phyloP scores from a whole-genome alignment of 2,888 invertebrate genomes.

The Agrenia bidenticulata region DNA sequence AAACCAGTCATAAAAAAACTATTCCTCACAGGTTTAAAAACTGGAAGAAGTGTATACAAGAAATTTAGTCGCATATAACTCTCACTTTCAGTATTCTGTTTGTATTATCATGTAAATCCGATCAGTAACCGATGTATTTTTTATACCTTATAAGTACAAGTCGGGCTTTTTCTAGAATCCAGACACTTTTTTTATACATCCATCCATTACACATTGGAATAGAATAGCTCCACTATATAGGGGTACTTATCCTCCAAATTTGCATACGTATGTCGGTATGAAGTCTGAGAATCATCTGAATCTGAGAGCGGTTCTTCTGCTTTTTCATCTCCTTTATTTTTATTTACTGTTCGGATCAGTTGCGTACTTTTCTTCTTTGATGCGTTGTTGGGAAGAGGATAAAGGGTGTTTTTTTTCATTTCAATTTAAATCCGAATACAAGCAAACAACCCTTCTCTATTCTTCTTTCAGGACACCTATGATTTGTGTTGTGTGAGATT shows the following conservation, averaged over 20 bases:
- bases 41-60: not conserved
- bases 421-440: constrained; percentile 11
- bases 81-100: constrained; percentile 3
- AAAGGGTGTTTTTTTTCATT: not conserved
- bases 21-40: too few relatives aligned
- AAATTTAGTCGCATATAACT: not conserved
- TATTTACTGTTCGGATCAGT: constrained; percentile 27
- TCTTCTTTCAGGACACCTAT: constrained; percentile 2
- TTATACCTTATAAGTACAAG: too few relatives aligned
- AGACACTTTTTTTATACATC: not conserved
- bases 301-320: not conserved
- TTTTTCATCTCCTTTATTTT: constrained; percentile 2
- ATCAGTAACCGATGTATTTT: constrained; percentile 22
- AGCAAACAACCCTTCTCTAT: constrained; percentile 6
- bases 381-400: not conserved
- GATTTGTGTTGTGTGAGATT: constrained; percentile 1
- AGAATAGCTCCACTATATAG: not conserved
- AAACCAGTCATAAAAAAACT: too few relatives aligned
- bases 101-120: constrained; percentile 40
- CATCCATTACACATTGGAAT: too few relatives aligned
- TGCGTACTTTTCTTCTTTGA: constrained; percentile 8
- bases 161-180: not conserved
- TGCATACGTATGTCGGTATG: constrained; percentile 8
- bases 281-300: not conserved
- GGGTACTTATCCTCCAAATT: constrained; percentile 22